A percentile compares a stretch with the other conserved stretches of the same genome.
Conservation (phyloP, 1,140 invertebrate species). For the Tetragonula clypearis region DNA sequence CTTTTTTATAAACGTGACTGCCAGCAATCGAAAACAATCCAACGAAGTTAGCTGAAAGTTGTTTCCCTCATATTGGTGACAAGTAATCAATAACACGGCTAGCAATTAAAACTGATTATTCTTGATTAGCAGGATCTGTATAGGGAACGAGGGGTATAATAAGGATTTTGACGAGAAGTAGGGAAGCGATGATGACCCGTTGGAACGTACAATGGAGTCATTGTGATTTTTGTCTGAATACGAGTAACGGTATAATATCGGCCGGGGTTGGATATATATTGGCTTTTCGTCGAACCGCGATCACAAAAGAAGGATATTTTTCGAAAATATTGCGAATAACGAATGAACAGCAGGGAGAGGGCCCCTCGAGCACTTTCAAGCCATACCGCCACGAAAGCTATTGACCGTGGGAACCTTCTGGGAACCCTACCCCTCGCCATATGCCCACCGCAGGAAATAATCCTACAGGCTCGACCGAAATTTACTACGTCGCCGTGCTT, state of each 20-base stretch:
- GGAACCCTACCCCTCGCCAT: conserved; percentile 78
- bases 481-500: conserved; percentile 29
- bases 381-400: conserved; percentile 74
- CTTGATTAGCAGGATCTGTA: conserved; percentile 19
- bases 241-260: background rate
- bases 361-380: conserved; percentile 57
- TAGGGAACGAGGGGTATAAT: background rate
- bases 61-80: background rate
- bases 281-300: background rate
- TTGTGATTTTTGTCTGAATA: background rate
- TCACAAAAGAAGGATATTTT: conserved; percentile 3
- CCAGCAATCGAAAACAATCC: background rate
- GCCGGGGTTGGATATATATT: background rate
- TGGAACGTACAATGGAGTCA: background rate
- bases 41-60: background rate
- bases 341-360: conserved; percentile 8
- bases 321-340: conserved; percentile 49
- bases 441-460: conserved; percentile 78
- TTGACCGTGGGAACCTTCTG: conserved; percentile 82
- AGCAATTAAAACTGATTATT: conserved; percentile 23
- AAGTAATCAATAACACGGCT: conserved; percentile 23
- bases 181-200: no score
- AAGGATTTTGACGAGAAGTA: background rate
- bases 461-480: conserved; percentile 65
- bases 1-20: background rate